phyloP scores from a whole-genome alignment of 2,113 vertebrate species.

The Sclerurus mexicanus region DNA sequence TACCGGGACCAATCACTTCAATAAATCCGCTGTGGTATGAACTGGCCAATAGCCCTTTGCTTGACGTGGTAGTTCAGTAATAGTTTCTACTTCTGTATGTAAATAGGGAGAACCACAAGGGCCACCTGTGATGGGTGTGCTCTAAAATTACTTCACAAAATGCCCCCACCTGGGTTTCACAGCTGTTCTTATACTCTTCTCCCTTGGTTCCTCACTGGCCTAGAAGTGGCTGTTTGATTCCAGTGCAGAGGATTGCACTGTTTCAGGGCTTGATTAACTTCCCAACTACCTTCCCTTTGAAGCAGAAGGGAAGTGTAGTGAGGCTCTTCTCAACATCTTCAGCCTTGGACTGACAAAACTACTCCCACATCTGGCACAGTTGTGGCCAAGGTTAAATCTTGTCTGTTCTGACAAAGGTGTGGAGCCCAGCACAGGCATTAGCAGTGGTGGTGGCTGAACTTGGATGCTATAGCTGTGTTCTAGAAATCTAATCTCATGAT shows the following conservation, averaged over 20 bases:
- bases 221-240: not conserved
- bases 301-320: not conserved
- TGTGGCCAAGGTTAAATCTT: not conserved
- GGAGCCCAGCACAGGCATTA: not conserved
- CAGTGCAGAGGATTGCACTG: not conserved
- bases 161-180: not conserved
- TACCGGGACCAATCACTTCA: not conserved
- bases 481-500: not conserved
- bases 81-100: not conserved
- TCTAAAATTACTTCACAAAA: not conserved
- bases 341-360: not conserved
- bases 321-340: not conserved
- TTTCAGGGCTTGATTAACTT: not conserved
- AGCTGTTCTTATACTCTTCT: not conserved
- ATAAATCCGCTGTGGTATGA: not conserved
- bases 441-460: not conserved
- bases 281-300: not conserved
- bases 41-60: not conserved
- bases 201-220: not conserved
- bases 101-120: not conserved
- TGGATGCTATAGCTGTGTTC: not conserved
- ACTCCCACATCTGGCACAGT: not conserved
- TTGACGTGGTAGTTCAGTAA: not conserved
- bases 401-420: not conserved
- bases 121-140: rapidly evolving